These are phyloP conservation scores for Macrobrachium rosenbergii DNA, from an alignment of 1,140 invertebrate genomes.

Conservation along the genomic window DNA sequence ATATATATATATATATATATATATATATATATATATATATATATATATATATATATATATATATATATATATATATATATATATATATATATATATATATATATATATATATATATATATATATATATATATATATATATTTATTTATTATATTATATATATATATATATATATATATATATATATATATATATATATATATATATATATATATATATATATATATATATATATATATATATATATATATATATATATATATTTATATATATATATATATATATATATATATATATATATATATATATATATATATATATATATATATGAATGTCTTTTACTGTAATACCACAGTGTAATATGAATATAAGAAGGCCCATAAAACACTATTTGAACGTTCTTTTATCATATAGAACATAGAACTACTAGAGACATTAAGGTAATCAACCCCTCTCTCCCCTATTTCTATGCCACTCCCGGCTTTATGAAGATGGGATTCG, in stretches of 20 bases:
- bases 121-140: neutral
- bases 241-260: neutral
- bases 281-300: slow-evolving; percentile 1
- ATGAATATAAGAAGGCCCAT: too few species aligned
- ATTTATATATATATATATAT: neutral
- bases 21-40: neutral
- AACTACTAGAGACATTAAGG: too few species aligned
- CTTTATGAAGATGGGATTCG: too few species aligned
- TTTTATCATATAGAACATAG: too few species aligned
- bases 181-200: slow-evolving; percentile 1
- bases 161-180: slow-evolving; percentile 5
- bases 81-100: slow-evolving; percentile 4
- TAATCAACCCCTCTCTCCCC: too few species aligned
- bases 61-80: slow-evolving; percentile 9
- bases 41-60: neutral
- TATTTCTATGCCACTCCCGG: too few species aligned
- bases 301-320: neutral
- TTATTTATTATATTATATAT: neutral
- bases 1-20: too few species aligned
- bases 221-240: neutral
- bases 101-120: slow-evolving; percentile 1
- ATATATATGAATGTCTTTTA: neutral
- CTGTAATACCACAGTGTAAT: too few species aligned
- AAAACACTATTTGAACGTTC: too few species aligned
- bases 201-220: neutral